phyloP scores from a whole-genome alignment of 2,797 vertebrate genomes.

The Phaenicophaeus curvirostris region DNA sequence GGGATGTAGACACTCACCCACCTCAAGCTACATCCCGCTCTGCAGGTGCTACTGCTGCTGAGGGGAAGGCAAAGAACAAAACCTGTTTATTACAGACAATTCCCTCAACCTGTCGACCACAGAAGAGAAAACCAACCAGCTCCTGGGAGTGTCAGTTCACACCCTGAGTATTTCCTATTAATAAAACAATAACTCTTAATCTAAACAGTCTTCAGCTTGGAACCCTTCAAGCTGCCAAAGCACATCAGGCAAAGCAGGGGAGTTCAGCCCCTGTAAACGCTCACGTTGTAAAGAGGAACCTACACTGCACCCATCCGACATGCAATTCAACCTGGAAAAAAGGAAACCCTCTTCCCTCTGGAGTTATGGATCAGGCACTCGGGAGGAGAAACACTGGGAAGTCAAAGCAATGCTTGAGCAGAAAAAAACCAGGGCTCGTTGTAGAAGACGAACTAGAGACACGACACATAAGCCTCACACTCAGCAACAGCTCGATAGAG shows the following conservation, averaged over 20 bases:
- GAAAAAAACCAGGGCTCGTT: not conserved
- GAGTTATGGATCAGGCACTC: not conserved
- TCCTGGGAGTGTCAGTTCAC: not conserved
- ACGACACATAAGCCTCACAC: not conserved
- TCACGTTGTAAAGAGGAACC: not conserved
- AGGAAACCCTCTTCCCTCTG: not conserved
- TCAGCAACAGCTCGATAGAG: not conserved
- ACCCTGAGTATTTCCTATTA: not conserved
- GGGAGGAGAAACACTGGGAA: accelerated
- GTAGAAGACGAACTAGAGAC: not conserved
- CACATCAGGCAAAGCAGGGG: not conserved
- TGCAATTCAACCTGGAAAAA: not conserved
- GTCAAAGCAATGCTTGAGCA: not conserved
- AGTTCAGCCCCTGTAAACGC: not conserved
- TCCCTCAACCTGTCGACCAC: not conserved
- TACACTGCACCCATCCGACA: not conserved
- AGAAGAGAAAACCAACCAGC: not conserved
- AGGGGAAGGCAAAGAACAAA: not conserved
- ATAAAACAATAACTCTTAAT: not conserved
- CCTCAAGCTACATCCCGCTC: not conserved
- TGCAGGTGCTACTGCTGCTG: not conserved
- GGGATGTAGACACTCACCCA: accelerated
- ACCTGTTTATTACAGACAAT: not conserved
- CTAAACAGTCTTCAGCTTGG: not conserved
- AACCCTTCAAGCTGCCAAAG: not conserved